phyloP scores from a whole-genome alignment of 2,888 invertebrate genomes.

The Branchipolynoe longqiensis region DNA sequence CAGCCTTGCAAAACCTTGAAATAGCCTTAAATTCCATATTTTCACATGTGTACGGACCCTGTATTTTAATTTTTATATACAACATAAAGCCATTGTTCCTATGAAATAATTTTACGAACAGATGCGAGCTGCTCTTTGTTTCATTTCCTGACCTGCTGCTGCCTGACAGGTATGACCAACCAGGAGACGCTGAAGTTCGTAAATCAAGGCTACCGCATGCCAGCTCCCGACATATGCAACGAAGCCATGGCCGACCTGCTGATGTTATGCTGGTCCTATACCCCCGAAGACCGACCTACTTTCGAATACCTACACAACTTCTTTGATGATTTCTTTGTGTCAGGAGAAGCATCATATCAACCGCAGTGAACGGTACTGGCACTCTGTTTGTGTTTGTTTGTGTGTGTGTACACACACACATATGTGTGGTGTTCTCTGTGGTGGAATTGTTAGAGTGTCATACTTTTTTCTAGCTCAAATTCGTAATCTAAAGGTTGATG shows the following conservation, averaged over 20 bases:
- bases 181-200: constrained; percentile 90
- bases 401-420: neutral
- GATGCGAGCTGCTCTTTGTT: too few relatives aligned
- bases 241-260: constrained; percentile 97
- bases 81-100: too few relatives aligned
- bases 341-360: constrained; percentile 80
- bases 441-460: too few relatives aligned
- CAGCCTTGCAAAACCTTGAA: neutral
- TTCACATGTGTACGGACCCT: too few relatives aligned
- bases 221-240: constrained; percentile 92
- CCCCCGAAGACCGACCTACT: constrained; percentile 96
- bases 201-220: constrained; percentile 98
- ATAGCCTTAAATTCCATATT: too few relatives aligned
- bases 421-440: too few relatives aligned
- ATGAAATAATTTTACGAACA: too few relatives aligned
- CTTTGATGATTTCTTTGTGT: constrained; percentile 81
- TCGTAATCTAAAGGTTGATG: too few relatives aligned
- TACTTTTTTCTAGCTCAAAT: too few relatives aligned
- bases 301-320: constrained; percentile 89
- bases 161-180: constrained; percentile 65
- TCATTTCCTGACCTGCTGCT: too few relatives aligned
- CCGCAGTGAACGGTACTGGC: constrained; percentile 50
- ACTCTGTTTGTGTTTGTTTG: neutral
- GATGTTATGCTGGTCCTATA: constrained; percentile 84
- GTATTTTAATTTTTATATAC: too few relatives aligned